A percentile compares a stretch with the other conserved stretches of the same genome.
phyloP scores from a whole-genome alignment of 2,113 vertebrate genomes.

The Bostrychus sinensis region DNA sequence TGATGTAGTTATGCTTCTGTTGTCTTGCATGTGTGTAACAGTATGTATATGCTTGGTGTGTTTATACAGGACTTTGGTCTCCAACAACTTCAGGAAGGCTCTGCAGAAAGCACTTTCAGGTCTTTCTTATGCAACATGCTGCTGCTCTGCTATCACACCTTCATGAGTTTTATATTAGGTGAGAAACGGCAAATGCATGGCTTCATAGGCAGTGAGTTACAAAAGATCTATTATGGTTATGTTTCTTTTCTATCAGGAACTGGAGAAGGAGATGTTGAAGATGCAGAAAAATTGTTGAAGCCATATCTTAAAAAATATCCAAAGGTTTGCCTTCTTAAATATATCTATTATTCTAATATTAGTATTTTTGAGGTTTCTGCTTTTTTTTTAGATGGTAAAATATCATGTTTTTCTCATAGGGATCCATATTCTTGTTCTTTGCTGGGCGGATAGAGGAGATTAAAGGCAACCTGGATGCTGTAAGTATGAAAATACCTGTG shows the following conservation, averaged over 20 bases:
- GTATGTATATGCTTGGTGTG: constrained; percentile 35
- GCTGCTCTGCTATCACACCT: constrained; percentile 97
- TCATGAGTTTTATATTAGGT: constrained; percentile 98
- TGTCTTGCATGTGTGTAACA: constrained; percentile 10
- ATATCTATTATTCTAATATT: no score
- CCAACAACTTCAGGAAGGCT: constrained; percentile 92
- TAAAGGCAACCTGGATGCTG: constrained; percentile 93
- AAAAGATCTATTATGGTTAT: neutral
- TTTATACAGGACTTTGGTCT: constrained; percentile 89
- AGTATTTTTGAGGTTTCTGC: no score
- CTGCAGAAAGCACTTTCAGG: constrained; percentile 87
- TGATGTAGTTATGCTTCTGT: no score
- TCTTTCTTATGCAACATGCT: constrained; percentile 96
- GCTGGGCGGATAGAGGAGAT: constrained; percentile 97
- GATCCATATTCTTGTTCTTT: constrained; percentile 98
- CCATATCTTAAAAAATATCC: constrained; percentile 93
- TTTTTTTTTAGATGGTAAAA: neutral
- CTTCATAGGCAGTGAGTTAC: neutral
- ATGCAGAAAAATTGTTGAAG: constrained; percentile 90
- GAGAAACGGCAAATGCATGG: constrained; percentile 45
- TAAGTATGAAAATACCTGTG: constrained; percentile 73
- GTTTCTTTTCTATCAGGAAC: constrained; percentile 82
- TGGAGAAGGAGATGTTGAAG: constrained; percentile 91
- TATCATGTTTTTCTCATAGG: constrained; percentile 76
- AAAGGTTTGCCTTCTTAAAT: constrained; percentile 73